phyloP scores from a whole-genome alignment of 2,797 vertebrate genomes.

The Halcyon chelicuti region DNA sequence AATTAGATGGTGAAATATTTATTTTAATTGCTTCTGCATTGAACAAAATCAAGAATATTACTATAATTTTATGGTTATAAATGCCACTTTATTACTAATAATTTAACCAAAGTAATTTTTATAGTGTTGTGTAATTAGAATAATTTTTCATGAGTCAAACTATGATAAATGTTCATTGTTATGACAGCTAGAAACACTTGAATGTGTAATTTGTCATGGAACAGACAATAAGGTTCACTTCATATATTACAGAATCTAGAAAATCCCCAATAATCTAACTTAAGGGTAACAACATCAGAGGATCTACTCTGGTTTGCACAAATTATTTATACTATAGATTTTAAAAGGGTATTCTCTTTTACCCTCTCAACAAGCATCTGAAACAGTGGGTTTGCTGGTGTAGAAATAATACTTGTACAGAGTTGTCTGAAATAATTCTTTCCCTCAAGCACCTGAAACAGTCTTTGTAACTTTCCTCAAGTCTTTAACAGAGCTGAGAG shows the following conservation, averaged over 20 bases:
- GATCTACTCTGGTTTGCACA: neutral
- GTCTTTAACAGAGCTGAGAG: neutral
- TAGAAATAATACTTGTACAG: neutral
- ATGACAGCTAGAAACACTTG: constrained; percentile 32
- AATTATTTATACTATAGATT: neutral
- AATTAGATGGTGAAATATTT: neutral
- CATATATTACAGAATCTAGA: neutral
- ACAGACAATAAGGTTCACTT: neutral
- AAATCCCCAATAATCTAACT: neutral
- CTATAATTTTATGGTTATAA: neutral
- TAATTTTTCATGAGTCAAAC: constrained; percentile 29
- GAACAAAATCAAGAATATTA: neutral
- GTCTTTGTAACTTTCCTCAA: neutral
- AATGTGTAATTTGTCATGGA: constrained; percentile 30
- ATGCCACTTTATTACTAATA: neutral
- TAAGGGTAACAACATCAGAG: neutral
- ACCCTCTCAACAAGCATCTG: neutral
- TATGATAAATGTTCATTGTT: constrained; percentile 49
- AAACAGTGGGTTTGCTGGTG: neutral
- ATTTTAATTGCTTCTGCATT: neutral
- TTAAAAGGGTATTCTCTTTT: neutral
- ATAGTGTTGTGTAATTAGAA: neutral
- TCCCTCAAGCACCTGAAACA: neutral
- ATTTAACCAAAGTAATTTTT: constrained; percentile 42
- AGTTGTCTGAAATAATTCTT: neutral